Percentiles rank a stretch among this genome's conserved stretches.
These are phyloP conservation scores for Hemitrygon akajei DNA, from an alignment of 2,797 vertebrate genomes.

Conservation along the genomic window DNA sequence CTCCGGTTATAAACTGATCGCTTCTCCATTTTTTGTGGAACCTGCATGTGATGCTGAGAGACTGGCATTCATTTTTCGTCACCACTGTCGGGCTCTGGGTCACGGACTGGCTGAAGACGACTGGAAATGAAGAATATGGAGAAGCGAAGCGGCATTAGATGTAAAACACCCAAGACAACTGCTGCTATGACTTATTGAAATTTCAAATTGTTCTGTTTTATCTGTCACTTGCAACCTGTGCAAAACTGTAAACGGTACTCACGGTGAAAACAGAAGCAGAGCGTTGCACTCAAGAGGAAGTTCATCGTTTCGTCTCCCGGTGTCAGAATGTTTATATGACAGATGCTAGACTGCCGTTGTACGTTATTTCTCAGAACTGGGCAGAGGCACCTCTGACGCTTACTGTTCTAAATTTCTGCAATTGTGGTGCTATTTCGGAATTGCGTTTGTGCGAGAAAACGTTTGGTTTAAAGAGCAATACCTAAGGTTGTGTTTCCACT, in stretches of 20 bases:
- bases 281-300: background rate
- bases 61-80: background rate
- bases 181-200: background rate
- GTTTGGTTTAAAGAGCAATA: no score
- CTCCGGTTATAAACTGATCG: background rate
- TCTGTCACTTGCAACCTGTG: background rate
- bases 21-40: accelerated
- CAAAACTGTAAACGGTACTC: background rate
- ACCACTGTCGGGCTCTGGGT: background rate
- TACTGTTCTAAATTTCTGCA: no score
- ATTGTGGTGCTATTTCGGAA: no score
- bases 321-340: background rate
- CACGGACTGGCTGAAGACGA: background rate
- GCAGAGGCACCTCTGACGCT: background rate
- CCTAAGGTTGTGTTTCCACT: no score
- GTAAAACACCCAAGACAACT: background rate
- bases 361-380: background rate
- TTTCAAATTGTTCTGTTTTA: background rate
- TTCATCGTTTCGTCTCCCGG: background rate
- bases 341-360: background rate
- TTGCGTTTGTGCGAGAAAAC: no score
- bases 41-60: background rate
- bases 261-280: background rate
- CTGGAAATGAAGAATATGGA: background rate
- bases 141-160: no score